These are phyloP conservation scores for Phrynocephalus forsythii DNA, from an alignment of 2,797 vertebrate genomes.

Conservation along the genomic window DNA sequence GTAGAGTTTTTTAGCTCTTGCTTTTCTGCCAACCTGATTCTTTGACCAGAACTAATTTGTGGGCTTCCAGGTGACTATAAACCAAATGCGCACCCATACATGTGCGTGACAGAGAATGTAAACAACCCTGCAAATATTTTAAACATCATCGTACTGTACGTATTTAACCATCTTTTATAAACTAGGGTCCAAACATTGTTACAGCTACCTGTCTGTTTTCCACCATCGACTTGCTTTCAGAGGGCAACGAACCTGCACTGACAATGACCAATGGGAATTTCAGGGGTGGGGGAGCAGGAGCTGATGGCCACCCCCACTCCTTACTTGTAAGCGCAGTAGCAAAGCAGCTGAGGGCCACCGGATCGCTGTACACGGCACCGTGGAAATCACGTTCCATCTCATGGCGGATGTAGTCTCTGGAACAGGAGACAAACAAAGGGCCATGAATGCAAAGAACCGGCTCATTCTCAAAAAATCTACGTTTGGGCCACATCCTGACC, in stretches of 20 bases:
- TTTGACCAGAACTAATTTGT: background rate
- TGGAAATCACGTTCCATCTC: slow-evolving; percentile 79
- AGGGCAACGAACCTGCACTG: too few relatives aligned
- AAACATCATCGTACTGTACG: too few relatives aligned
- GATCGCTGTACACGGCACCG: slow-evolving; percentile 77
- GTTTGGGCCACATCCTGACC: background rate
- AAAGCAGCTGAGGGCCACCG: slow-evolving; percentile 79
- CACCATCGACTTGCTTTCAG: accelerated
- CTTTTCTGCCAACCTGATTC: too few relatives aligned
- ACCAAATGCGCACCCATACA: background rate
- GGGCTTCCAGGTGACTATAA: background rate
- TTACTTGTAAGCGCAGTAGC: slow-evolving; percentile 82
- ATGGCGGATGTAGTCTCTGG: slow-evolving; percentile 83
- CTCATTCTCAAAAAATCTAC: background rate
- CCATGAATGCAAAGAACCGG: background rate
- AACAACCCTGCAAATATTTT: too few relatives aligned
- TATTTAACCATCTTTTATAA: too few relatives aligned
- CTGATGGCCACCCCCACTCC: background rate
- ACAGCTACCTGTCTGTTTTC: background rate
- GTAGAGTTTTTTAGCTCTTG: too few relatives aligned
- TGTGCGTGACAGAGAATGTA: too few relatives aligned
- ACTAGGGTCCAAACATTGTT: too few relatives aligned
- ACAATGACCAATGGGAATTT: accelerated
- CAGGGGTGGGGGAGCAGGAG: background rate
- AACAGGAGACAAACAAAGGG: background rate